Evolutionary conservation across 2,113 vertebrate genomes (phyloP).

Genomic region (Chamaea fasciata): DNA sequence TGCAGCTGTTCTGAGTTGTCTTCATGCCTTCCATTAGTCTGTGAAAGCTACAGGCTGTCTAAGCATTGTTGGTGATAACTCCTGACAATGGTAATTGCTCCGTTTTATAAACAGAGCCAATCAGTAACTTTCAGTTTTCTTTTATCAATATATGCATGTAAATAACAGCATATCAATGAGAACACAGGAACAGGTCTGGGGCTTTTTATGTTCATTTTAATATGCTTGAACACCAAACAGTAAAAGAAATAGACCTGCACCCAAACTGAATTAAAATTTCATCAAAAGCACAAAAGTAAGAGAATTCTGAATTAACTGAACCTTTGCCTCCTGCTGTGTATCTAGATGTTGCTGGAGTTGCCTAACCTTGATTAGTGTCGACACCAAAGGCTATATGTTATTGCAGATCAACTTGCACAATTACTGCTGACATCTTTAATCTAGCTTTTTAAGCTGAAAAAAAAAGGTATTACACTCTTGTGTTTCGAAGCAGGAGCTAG

Average conservation of each 20-base stretch:
- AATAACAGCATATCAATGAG: neutral
- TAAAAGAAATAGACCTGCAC: conserved; percentile 17
- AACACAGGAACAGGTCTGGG: neutral
- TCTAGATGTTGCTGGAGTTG: conserved; percentile 47
- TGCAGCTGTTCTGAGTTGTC: neutral
- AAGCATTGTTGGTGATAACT: neutral
- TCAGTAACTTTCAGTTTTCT: neutral
- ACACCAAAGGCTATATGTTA: conserved; percentile 59
- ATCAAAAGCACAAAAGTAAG: conserved; percentile 54
- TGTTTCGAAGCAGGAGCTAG: neutral
- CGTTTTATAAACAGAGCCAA: neutral
- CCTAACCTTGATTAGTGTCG: conserved; percentile 47
- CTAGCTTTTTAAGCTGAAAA: conserved; percentile 5
- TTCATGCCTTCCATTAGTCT: neutral
- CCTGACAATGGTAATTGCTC: neutral
- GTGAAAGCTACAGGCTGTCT: neutral
- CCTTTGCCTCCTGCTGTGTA: conserved; percentile 51
- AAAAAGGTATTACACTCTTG: neutral
- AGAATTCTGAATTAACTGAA: conserved; percentile 56
- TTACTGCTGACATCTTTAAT: conserved; percentile 61
- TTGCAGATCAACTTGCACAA: conserved; percentile 42
- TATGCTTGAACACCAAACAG: conserved; percentile 1
- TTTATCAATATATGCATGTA: neutral
- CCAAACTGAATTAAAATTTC: conserved; percentile 60
- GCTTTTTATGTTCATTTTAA: neutral